These are phyloP conservation scores for Campylomormyrus tamandua DNA, from an alignment of 2,113 vertebrate species.

Conservation along the genomic window DNA sequence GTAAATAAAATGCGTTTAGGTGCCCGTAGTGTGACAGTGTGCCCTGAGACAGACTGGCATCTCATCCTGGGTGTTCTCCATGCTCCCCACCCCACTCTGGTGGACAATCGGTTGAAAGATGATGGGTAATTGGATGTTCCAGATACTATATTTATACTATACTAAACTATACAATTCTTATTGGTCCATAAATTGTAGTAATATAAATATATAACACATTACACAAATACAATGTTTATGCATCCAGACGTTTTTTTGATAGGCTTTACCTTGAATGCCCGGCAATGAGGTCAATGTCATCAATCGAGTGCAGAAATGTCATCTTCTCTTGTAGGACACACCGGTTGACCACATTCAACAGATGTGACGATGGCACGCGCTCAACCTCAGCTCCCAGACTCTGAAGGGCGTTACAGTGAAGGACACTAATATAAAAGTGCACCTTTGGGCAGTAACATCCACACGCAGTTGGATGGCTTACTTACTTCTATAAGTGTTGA, in stretches of 20 bases:
- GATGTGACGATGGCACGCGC: constrained; percentile 45
- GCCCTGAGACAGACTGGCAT: background rate
- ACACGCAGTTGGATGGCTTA: background rate
- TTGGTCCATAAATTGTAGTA: too few relatives aligned
- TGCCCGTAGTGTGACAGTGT: background rate
- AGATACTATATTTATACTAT: background rate
- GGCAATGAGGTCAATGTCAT: constrained; percentile 60
- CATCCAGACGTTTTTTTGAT: background rate
- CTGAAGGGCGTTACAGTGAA: constrained; percentile 32
- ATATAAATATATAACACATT: too few relatives aligned
- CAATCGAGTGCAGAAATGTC: constrained; percentile 60
- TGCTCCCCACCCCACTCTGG: background rate
- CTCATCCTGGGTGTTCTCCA: background rate
- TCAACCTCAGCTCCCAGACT: constrained; percentile 63
- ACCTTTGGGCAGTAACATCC: background rate
- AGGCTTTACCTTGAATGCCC: constrained; percentile 58
- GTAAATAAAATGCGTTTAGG: background rate
- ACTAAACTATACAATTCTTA: background rate
- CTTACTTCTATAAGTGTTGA: constrained; percentile 57
- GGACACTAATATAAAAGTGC: background rate
- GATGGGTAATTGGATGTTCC: background rate
- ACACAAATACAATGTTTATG: too few relatives aligned
- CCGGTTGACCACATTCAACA: constrained; percentile 55
- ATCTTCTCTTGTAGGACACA: constrained; percentile 56
- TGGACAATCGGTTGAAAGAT: background rate